A percentile compares a stretch with the other conserved stretches of the same genome.
phyloP scores from a whole-genome alignment of 2,797 vertebrate genomes.

The Mionectes olivaceus region DNA sequence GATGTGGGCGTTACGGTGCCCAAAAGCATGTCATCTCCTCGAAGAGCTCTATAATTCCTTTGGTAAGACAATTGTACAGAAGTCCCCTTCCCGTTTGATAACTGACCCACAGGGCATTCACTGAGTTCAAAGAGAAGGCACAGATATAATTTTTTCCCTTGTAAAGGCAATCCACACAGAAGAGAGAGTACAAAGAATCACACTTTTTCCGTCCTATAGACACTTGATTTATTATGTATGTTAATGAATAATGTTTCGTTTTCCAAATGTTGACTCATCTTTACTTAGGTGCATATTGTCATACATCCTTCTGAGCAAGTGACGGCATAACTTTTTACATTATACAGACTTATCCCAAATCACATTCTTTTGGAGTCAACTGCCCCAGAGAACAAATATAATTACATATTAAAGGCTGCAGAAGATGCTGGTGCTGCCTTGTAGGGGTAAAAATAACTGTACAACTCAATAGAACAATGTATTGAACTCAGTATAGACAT shows the following conservation, averaged over 20 bases:
- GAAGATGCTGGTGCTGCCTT: not conserved
- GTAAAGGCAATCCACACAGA: not conserved
- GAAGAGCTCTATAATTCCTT: conserved; percentile 56
- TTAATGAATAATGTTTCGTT: not conserved
- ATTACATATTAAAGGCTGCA: not conserved
- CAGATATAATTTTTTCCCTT: not conserved
- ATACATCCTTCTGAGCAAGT: not conserved
- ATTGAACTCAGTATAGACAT: not conserved
- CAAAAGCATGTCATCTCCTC: conserved; percentile 44
- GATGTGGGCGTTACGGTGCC: conserved; percentile 52
- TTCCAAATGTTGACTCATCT: not conserved
- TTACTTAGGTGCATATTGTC: not conserved
- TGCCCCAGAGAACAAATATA: not conserved
- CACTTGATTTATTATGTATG: not conserved
- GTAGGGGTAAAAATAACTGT: not conserved
- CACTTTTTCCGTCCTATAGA: not conserved
- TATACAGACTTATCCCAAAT: not conserved
- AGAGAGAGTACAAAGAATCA: not conserved
- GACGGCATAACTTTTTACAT: not conserved
- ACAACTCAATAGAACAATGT: not conserved
- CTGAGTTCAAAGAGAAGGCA: conserved; percentile 62
- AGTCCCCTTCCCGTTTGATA: conserved; percentile 32
- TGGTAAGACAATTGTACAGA: conserved; percentile 44
- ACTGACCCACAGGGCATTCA: conserved; percentile 34
- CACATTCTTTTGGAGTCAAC: not conserved